These are phyloP conservation scores for Diceros bicornis DNA, from an alignment of 2,797 vertebrate genomes.

Conservation along the genomic window DNA sequence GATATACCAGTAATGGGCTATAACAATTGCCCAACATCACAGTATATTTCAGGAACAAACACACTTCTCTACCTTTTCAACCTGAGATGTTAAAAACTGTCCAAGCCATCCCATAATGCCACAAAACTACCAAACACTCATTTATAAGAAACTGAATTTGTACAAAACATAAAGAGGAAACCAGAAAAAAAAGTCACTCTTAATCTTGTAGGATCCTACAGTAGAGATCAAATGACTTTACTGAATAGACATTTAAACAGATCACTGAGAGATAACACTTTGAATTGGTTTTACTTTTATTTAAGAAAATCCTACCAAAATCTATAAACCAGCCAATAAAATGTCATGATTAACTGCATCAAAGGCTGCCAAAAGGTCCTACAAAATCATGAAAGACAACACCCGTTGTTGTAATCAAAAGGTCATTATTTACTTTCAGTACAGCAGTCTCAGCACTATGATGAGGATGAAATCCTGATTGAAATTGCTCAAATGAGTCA, in stretches of 20 bases:
- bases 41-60: not conserved
- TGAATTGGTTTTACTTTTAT: conserved; percentile 71
- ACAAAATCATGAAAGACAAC: conserved; percentile 77
- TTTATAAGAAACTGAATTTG: not conserved
- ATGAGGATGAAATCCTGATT: conserved; percentile 82
- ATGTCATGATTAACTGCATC: conserved; percentile 62
- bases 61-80: not conserved
- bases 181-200: not conserved
- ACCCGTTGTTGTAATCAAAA: conserved; percentile 77
- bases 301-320: conserved; percentile 71
- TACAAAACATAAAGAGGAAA: conserved; percentile 28
- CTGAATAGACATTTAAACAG: conserved; percentile 41
- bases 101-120: not conserved
- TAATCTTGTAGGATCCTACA: not conserved
- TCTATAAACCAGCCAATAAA: conserved; percentile 78
- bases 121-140: not conserved
- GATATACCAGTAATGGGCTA: not conserved
- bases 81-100: not conserved
- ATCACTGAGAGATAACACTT: conserved; percentile 60
- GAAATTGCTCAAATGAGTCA: conserved; percentile 86
- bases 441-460: conserved; percentile 80
- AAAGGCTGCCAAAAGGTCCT: conserved; percentile 65
- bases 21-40: not conserved
- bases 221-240: not conserved
- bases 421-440: conserved; percentile 83